Conservation (phyloP, 1,140 invertebrate genomes). For the Scaptomyza graminum region DNA sequence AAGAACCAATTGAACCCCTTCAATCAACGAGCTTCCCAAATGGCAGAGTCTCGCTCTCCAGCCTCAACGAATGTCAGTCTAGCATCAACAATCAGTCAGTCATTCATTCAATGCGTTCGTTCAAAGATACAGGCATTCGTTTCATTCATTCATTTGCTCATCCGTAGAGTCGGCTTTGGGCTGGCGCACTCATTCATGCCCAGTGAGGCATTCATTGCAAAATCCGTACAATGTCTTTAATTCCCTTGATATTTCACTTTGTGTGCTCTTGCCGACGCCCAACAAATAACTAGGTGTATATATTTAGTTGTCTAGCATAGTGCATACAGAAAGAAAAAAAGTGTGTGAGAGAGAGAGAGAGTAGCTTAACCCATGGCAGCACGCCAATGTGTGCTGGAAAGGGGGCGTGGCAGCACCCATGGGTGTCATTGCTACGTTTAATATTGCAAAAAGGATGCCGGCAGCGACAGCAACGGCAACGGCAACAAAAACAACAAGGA, state of each 20-base stretch:
- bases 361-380: slow-evolving; percentile 57
- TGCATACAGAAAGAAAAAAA: slow-evolving; percentile 16
- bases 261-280: slow-evolving; percentile 63
- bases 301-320: slow-evolving; percentile 78
- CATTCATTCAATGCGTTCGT: slow-evolving; percentile 32
- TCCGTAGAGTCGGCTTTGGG: slow-evolving; percentile 7
- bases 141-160: slow-evolving; percentile 35
- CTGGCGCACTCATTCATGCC: slow-evolving; percentile 49
- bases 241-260: slow-evolving; percentile 80
- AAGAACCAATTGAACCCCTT: slow-evolving; percentile 42
- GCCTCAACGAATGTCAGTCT: background rate
- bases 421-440: slow-evolving; percentile 81
- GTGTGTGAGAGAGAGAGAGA: background rate
- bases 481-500: slow-evolving; percentile 2
- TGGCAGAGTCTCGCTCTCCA: background rate
- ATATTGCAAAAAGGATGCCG: slow-evolving; percentile 81
- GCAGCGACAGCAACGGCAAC: slow-evolving; percentile 23
- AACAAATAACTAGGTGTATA: slow-evolving; percentile 80
- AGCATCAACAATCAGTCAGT: slow-evolving; percentile 49
- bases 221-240: slow-evolving; percentile 75
- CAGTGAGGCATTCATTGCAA: slow-evolving; percentile 53
- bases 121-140: slow-evolving; percentile 19
- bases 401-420: slow-evolving; percentile 60
- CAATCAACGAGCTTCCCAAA: slow-evolving; percentile 34
- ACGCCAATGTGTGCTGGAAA: slow-evolving; percentile 12